A percentile compares a stretch with the other conserved stretches of the same genome.
Evolutionary conservation across 2,797 vertebrate genomes (phyloP).

Genomic region (Periparus ater): DNA sequence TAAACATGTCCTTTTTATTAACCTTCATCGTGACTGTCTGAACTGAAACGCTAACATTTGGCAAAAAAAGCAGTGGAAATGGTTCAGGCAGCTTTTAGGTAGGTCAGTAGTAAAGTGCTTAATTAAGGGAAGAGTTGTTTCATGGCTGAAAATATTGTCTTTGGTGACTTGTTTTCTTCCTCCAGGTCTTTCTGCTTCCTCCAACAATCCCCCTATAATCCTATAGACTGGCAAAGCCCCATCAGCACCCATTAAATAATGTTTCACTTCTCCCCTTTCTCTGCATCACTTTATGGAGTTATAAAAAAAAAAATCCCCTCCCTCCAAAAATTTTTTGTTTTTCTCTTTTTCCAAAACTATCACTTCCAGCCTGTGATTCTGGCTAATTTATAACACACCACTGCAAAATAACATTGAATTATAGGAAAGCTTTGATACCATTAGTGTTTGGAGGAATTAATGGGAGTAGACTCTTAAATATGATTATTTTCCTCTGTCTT

Average conservation of each 20-base stretch:
- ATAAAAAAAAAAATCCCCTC: neutral
- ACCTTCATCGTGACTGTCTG: neutral
- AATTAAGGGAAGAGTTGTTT: neutral
- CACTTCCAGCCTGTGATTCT: neutral
- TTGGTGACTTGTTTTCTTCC: neutral
- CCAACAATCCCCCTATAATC: neutral
- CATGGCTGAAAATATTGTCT: neutral
- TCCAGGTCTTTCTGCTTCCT: neutral
- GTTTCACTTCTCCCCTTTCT: neutral
- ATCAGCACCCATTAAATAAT: neutral
- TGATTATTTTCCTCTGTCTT: constrained; percentile 11
- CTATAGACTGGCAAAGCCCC: neutral
- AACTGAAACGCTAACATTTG: neutral
- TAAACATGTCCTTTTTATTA: constrained; percentile 25
- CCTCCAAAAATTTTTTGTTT: neutral
- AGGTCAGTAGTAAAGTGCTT: neutral
- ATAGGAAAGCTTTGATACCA: neutral
- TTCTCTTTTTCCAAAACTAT: neutral
- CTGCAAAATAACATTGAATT: neutral
- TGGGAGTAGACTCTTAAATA: neutral
- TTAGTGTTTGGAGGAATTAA: neutral
- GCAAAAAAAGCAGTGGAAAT: neutral
- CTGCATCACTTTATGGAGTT: neutral
- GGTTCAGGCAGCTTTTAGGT: neutral
- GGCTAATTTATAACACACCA: neutral